These are phyloP conservation scores for Eupleurogrammus muticus DNA, from an alignment of 2,797 vertebrate species.

Conservation along the genomic window DNA sequence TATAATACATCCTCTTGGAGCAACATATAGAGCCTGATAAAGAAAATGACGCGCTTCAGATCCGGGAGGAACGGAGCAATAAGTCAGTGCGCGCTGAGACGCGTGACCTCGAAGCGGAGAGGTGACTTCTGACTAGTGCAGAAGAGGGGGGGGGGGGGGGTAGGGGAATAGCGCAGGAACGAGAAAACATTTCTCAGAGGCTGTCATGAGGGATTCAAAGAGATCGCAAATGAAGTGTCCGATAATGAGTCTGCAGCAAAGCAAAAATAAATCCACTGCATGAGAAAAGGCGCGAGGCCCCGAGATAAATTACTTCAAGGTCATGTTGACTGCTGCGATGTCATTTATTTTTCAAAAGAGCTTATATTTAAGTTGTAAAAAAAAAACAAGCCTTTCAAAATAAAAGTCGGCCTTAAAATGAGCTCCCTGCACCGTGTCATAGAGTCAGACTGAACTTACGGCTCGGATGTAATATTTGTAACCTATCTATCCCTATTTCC, in stretches of 20 bases:
- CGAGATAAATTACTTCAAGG: background rate
- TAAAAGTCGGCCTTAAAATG: background rate
- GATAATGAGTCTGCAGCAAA: constrained; percentile 6
- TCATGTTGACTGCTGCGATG: background rate
- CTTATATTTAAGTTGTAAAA: background rate
- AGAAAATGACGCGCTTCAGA: background rate
- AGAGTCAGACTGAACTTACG: background rate
- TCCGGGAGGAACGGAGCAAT: constrained; percentile 23
- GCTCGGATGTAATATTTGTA: background rate
- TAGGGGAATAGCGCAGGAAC: background rate
- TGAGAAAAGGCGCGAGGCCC: background rate
- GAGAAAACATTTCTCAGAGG: background rate
- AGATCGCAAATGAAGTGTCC: background rate
- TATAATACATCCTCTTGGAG: constrained; percentile 56
- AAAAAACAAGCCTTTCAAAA: background rate
- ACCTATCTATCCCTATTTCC: background rate
- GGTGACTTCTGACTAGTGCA: background rate
- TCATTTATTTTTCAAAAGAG: background rate
- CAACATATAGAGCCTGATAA: constrained; percentile 51
- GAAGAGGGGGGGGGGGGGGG: too few species aligned
- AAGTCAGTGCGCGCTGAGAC: constrained; percentile 30
- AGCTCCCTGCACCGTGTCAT: too few species aligned
- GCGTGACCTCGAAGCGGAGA: constrained; percentile 28
- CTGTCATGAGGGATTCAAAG: background rate
- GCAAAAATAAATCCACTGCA: constrained; percentile 7